Evolutionary conservation across 2,888 invertebrate species (phyloP), one percentile per base, ranked within the genome.

Genomic region (Drosophila neotestacea): DNA sequence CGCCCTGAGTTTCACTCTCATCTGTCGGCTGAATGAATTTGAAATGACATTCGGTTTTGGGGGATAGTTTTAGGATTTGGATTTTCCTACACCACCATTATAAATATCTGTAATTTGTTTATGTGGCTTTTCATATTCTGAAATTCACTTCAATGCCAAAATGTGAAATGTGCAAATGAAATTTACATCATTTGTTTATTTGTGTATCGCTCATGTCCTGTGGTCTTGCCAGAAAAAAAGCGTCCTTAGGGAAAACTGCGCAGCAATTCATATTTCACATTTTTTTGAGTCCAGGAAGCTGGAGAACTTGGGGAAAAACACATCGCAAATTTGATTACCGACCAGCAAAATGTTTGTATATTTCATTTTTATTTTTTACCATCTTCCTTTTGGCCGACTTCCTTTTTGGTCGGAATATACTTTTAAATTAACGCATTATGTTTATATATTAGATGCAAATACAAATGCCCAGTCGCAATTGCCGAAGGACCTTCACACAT

Each of bases 161-260:
- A 46, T 60, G 48, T 32, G 42, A 70, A 76, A 77, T 79, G 79
- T 69, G 76, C 64, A 85, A 88, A 88, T 88, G 89, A 86, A 86
- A 86, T 86, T 89, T 86, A 89, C 86, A 89, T 86, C 86, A 88
- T 86, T 86, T 86, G 86, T 86, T 86, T 86, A 89, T 89, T 86
- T 89, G 86, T 88, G 89, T 85, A 81, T 74, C 77, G 84, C 77
- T 78, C 80, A 85, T 87, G 77, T 86, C 88, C 88, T 86, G 84
- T 73, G 82, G 82, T 84, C 74, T 71, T 75, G 70, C 65, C 44
- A 65, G 28, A 36, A 39, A 41, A 39, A 16, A 32, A 65, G 63
- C 55, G 28, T 88, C 89, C 81, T 71, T 51, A 39, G 89, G 89
- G 89, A 88, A 76, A 80, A 72, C 74, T 79, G 73, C 68, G 52